phyloP scores from a whole-genome alignment of 2,113 vertebrate genomes.

The Bufo gargarizans region DNA sequence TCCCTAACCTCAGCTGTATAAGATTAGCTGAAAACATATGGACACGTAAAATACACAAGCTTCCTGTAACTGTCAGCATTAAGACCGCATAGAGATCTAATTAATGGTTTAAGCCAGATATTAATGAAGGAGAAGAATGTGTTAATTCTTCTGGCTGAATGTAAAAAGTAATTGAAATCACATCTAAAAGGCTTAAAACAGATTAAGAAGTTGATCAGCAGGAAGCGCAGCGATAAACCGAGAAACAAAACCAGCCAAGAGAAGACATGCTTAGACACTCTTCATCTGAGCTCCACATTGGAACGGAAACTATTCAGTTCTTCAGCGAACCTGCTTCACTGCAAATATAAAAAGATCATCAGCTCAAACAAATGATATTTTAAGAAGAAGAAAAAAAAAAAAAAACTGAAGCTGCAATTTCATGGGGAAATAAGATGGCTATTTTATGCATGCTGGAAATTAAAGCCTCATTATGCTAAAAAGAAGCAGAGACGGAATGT shows the following conservation, averaged over 20 bases:
- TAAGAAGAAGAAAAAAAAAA: constrained; percentile 17
- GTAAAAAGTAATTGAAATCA: constrained; percentile 54
- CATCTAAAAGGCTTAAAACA: constrained; percentile 56
- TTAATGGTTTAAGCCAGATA: constrained; percentile 52
- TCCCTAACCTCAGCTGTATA: not conserved
- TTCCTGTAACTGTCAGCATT: constrained; percentile 37
- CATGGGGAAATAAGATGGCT: constrained; percentile 17
- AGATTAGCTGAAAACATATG: constrained; percentile 35
- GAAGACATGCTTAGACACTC: constrained; percentile 38
- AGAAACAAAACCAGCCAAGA: constrained; percentile 38
- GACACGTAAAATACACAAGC: constrained; percentile 20
- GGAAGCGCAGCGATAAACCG: constrained; percentile 41
- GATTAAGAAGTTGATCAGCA: constrained; percentile 55
- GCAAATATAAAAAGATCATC: constrained; percentile 33
- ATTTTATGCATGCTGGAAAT: constrained; percentile 41
- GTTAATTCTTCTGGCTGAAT: constrained; percentile 48
- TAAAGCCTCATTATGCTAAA: constrained; percentile 37
- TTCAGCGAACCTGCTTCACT: constrained; percentile 2
- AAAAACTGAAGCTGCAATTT: constrained; percentile 30
- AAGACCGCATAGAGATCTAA: constrained; percentile 53
- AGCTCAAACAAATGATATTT: constrained; percentile 44
- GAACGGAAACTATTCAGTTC: not conserved
- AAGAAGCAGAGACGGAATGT: constrained; percentile 21
- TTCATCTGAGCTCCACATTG: constrained; percentile 10
- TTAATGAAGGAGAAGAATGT: constrained; percentile 55